Base-by-base conservation (phyloP, 2,888 invertebrate species). In the Monochamus alternatus region DNA sequence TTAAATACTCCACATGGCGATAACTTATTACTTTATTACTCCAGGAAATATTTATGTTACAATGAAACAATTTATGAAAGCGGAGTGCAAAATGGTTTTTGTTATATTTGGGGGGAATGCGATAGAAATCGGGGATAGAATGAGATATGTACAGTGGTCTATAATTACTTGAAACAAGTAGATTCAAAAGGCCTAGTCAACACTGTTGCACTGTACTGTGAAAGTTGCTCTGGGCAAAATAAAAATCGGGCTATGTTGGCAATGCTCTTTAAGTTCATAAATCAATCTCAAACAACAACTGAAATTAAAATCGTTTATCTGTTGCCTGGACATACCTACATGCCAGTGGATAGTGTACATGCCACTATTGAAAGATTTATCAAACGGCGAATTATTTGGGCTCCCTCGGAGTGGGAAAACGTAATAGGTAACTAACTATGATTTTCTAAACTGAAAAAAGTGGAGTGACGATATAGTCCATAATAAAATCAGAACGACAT, bases 91-190 rank as follows among this genome's bases (percentile, higher is more conserved):
- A 77, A 83, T 66, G 80, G 75, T 10, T 79, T 74, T 73, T 82
- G 80, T 70, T 81, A 77, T 75, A 69, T 75, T 52, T 86, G 84
- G 84, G 84, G 84, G 22, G 85, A 85, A 71, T 62, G 70, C 68
- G 85, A 86, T 75, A 85, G 80, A 2, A 83, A 84, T 73, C 63
- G 84, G 74, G 84, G 85, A n/a, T 77, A 81, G 58, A 78, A 80
- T 74, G 85, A 86, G 79, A 83, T 83, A 22, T 22, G 22, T 22
- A 22, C 22, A 22, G 22, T 22, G 22, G 22, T 22, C 1, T 22
- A 22, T 22, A 22, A 22, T 1, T 22, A 22, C 22, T 22, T 22
- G 22, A 79, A 81, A 22, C 22, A 22, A 22, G 22, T 22, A 22
- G 22, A 22, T 22, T 22, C 22, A 22, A 22, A 22, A 22, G 51